phyloP scores from a whole-genome alignment of 2,888 invertebrate species.

The Polydrusus tereticollis region DNA sequence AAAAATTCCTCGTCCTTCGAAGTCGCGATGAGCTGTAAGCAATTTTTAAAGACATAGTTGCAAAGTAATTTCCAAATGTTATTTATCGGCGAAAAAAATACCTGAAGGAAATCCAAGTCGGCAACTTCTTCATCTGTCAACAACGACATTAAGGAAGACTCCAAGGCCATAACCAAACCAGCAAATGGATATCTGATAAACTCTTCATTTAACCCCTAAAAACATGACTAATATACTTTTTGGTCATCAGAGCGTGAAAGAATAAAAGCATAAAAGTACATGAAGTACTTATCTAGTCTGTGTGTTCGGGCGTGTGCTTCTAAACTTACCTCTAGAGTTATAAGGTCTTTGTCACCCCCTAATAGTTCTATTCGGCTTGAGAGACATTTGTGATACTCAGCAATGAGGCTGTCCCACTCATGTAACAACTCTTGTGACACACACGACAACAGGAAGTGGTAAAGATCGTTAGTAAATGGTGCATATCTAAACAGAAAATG shows the following conservation, averaged over 20 bases:
- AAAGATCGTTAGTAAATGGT: constrained; percentile 72
- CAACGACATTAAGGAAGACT: constrained; percentile 72
- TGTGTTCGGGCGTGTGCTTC: too few relatives aligned
- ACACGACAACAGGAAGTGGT: constrained; percentile 75
- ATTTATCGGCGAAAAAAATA: too few relatives aligned
- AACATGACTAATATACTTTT: too few relatives aligned
- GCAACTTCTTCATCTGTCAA: constrained; percentile 72
- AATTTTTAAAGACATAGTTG: too few relatives aligned
- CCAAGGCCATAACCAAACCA: constrained; percentile 73
- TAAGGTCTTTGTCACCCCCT: constrained; percentile 74
- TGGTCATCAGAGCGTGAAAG: too few relatives aligned
- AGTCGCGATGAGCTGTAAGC: too few relatives aligned
- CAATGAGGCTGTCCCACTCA: constrained; percentile 73
- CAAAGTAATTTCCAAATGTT: too few relatives aligned
- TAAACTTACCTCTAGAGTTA: constrained; percentile 63
- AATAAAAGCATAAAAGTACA: too few relatives aligned
- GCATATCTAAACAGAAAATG: constrained; percentile 63
- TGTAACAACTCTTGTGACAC: constrained; percentile 71
- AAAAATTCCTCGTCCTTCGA: too few relatives aligned
- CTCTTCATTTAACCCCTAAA: constrained; percentile 69
- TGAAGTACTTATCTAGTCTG: too few relatives aligned
- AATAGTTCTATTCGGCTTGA: constrained; percentile 70
- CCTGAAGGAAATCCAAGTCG: constrained; percentile 71
- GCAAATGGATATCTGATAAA: constrained; percentile 71
- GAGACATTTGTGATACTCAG: constrained; percentile 74